Evolutionary conservation across 37 sponge, comb jelly and placozoan genomes (phyloP), one percentile per base, ranked within the genome.

Genomic region (Petrosia ficiformis): DNA sequence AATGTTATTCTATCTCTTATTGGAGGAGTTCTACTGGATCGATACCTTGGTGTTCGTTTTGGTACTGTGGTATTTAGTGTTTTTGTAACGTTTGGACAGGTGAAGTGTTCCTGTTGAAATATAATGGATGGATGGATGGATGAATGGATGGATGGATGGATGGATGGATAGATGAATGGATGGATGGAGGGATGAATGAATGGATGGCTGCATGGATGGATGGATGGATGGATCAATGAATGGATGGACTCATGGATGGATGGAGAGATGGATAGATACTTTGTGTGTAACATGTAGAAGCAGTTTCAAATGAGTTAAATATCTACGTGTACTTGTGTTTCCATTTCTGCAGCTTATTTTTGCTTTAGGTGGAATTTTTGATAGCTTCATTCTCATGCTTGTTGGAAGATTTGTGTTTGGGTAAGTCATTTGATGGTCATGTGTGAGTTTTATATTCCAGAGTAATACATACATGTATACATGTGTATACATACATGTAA

Each of bases 381-480:
- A 90, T 60, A 76, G 37, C 37, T 89, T 80, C 38, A 42, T 36
- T 5, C 58, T 94, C 19, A 98, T 98, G 99, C 60, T 87, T 24
- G 90, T 75, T 1, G 99, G 99, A 39, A 63, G 99, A 60, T 98
- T 98, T 68, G 81, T 98, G 2, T 98, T 98, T 80, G 99, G 99
- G 93, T 95, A 59, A 79, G 90, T 68, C 19, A 1, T 30, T 34
- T 48, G 28, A 11, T 22, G n/a, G n/a, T n/a, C n/a, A n/a, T n/a
- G n/a, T n/a, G n/a, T n/a, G n/a, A n/a, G n/a, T n/a, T n/a, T n/a
- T n/a, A n/a, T n/a, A n/a, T n/a, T n/a, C n/a, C n/a, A n/a, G n/a
- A n/a, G n/a, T n/a, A n/a, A n/a, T n/a, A n/a, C n/a, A n/a, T n/a
- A n/a, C n/a, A n/a, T n/a, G n/a, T n/a, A n/a, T n/a, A n/a, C n/a